These are phyloP conservation scores for Australoheros scitulus DNA, from an alignment of 2,113 vertebrate genomes.

Conservation along the genomic window DNA sequence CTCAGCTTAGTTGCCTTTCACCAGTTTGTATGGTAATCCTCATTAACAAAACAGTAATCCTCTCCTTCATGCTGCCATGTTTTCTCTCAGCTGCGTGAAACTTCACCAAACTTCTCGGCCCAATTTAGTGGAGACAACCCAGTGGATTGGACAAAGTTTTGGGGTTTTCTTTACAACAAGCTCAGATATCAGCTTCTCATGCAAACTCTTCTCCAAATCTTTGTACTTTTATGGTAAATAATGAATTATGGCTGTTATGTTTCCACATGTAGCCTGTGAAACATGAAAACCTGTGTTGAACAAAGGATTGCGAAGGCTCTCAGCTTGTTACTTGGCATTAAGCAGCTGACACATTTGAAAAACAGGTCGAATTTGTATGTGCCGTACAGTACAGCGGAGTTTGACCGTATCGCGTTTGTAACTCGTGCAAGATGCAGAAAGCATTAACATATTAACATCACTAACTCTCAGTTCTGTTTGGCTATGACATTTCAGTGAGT, in stretches of 20 bases:
- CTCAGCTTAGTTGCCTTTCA: conserved; percentile 65
- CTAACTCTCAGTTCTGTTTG: no score
- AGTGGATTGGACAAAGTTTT: conserved; percentile 27
- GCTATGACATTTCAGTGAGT: no score
- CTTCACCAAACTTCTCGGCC: conserved; percentile 56
- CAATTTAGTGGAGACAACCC: conserved; percentile 25
- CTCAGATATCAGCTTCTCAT: conserved; percentile 38
- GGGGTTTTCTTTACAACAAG: conserved; percentile 37
- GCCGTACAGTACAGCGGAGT: not conserved
- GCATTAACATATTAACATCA: no score
- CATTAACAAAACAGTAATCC: conserved; percentile 72
- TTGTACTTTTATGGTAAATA: conserved; percentile 37
- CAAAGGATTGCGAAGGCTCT: conserved; percentile 49
- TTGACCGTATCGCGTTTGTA: not conserved
- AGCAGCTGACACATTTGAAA: not conserved
- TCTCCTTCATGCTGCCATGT: conserved; percentile 27
- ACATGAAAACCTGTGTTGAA: conserved; percentile 53
- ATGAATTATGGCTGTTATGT: conserved; percentile 26
- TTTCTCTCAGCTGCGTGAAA: conserved; percentile 25
- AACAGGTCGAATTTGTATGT: not conserved
- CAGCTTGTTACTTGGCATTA: conserved; percentile 7
- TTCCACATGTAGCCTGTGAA: not conserved
- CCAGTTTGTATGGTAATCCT: conserved; percentile 70
- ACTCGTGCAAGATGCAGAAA: not conserved
- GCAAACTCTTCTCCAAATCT: conserved; percentile 7